Conservation (phyloP, 2,113 vertebrate genomes). For the Petroica traversi region DNA sequence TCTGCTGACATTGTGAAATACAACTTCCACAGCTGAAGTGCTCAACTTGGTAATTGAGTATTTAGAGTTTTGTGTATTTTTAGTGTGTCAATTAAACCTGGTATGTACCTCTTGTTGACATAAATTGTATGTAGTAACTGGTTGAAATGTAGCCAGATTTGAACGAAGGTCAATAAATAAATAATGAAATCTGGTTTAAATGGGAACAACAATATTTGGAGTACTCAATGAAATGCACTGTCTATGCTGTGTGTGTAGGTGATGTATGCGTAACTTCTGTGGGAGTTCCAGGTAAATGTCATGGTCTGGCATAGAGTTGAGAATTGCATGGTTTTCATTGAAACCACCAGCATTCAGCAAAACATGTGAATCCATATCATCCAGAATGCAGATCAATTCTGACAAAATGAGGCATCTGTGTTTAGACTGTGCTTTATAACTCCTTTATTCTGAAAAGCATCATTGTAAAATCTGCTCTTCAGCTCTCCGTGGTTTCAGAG, state of each 20-base stretch:
- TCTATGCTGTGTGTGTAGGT: no score
- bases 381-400: not conserved
- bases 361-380: fast-evolving
- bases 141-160: not conserved
- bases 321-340: not conserved
- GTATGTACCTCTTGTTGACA: not conserved
- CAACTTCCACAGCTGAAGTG: not conserved
- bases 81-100: not conserved
- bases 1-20: not conserved
- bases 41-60: not conserved
- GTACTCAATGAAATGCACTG: not conserved
- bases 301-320: not conserved
- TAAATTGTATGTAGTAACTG: not conserved
- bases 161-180: not conserved
- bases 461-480: not conserved
- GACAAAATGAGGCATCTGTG: not conserved
- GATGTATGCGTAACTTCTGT: not conserved
- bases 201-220: not conserved
- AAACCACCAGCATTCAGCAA: not conserved
- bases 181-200: fast-evolving
- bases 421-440: not conserved
- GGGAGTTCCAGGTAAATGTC: not conserved
- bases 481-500: not conserved
- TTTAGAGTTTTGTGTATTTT: not conserved
- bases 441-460: not conserved